Conservation (phyloP, 2,113 vertebrate genomes). For the Malurus alboscapulatus region DNA sequence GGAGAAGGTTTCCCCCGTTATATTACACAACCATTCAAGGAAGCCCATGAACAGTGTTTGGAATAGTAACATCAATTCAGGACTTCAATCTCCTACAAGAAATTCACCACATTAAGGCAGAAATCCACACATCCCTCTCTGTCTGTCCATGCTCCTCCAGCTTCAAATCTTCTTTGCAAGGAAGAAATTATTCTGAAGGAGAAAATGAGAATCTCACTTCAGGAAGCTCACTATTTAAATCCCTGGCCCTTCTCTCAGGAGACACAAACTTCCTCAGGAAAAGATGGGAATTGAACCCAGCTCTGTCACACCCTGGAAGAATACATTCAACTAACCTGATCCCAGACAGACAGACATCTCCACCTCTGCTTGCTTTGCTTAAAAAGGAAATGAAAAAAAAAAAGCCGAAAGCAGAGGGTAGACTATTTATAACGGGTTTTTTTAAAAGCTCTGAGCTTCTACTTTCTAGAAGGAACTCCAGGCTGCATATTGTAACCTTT, state of each 20-base stretch:
- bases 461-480: neutral
- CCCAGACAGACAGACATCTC: neutral
- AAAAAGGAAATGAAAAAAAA: neutral
- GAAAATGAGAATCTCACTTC: neutral
- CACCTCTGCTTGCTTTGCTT: neutral
- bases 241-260: neutral
- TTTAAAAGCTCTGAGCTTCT: neutral
- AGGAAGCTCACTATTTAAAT: conserved; percentile 20
- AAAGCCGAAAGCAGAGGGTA: neutral
- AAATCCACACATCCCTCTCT: rapidly evolving
- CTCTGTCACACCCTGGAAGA: neutral
- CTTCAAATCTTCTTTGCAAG: neutral
- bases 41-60: neutral
- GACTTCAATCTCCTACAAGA: neutral
- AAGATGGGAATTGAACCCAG: neutral
- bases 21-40: neutral
- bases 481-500: neutral
- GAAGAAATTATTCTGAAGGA: neutral
- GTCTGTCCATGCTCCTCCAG: neutral
- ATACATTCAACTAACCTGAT: neutral
- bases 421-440: neutral
- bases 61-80: neutral
- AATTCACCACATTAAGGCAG: neutral
- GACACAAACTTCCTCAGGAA: neutral
- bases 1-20: neutral